Conservation (phyloP, 1,140 invertebrate species). For the Monochamus saltuarius region DNA sequence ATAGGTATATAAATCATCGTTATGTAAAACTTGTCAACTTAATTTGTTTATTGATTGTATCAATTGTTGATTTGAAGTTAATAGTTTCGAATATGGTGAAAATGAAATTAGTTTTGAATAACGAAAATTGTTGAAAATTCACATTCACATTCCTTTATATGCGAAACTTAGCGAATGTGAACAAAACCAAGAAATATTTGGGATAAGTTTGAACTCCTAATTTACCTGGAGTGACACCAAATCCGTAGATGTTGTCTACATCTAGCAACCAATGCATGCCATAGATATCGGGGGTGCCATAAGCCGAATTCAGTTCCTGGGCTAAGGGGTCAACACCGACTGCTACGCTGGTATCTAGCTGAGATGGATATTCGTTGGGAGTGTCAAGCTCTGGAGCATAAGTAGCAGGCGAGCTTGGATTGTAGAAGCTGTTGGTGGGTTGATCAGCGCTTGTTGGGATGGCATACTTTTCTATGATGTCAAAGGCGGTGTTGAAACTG, state of each 20-base stretch:
- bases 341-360: conserved; percentile 18
- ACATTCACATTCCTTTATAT: no score
- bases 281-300: conserved; percentile 21
- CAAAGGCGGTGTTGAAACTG: conserved; percentile 27
- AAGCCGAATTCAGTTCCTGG: conserved; percentile 17
- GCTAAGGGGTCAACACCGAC: conserved; percentile 23
- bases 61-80: background rate
- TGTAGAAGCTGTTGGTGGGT: conserved; percentile 19
- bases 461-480: conserved; percentile 26
- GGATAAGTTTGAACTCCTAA: conserved; percentile 5
- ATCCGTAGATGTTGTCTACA: conserved; percentile 25
- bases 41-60: no score
- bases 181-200: no score
- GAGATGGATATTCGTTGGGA: conserved; percentile 27
- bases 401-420: conserved; percentile 25
- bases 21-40: no score
- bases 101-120: no score
- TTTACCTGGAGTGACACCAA: conserved; percentile 24
- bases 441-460: conserved; percentile 23
- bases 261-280: conserved; percentile 27
- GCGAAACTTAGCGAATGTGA: no score
- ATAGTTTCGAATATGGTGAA: no score
- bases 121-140: no score
- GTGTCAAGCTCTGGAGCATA: conserved; percentile 25
- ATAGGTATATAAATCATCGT: no score